phyloP scores from a whole-genome alignment of 2,888 invertebrate species.

The Eumacrocentrus americanus region DNA sequence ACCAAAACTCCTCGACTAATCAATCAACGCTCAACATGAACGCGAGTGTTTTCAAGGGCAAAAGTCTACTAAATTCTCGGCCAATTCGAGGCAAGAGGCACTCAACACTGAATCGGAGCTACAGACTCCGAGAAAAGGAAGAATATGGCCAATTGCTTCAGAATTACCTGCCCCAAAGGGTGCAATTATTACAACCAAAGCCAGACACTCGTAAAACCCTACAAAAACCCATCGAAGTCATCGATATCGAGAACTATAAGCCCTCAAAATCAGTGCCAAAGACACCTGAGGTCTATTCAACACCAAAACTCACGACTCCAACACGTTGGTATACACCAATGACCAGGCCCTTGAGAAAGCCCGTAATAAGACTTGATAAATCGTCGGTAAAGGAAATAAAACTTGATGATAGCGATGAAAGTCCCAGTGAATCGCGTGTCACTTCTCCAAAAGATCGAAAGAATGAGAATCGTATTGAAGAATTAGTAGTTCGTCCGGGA shows the following conservation, averaged over 20 bases:
- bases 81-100: constrained; percentile 11
- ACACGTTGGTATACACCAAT: constrained; percentile 19
- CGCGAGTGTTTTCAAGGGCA: constrained; percentile 13
- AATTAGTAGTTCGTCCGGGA: background rate
- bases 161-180: constrained; percentile 42
- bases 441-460: too few relatives aligned
- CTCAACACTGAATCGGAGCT: constrained; percentile 41
- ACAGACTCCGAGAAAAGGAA: constrained; percentile 44
- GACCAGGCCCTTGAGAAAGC: background rate
- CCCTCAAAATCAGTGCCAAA: constrained; percentile 15
- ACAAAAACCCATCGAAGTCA: constrained; percentile 41
- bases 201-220: constrained; percentile 22
- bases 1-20: constrained; percentile 8
- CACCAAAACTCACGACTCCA: constrained; percentile 27
- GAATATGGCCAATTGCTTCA: constrained; percentile 50
- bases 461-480: background rate
- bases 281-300: constrained; percentile 20
- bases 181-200: constrained; percentile 36
- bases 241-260: constrained; percentile 47
- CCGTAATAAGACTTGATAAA: background rate
- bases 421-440: background rate
- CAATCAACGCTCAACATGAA: background rate
- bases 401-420: constrained; percentile 18
- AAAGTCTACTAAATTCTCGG: background rate
- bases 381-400: constrained; percentile 2